A percentile compares a stretch with the other conserved stretches of the same genome.
Conservation (phyloP, 1,140 invertebrate species). For the Sycophila sp. region DNA sequence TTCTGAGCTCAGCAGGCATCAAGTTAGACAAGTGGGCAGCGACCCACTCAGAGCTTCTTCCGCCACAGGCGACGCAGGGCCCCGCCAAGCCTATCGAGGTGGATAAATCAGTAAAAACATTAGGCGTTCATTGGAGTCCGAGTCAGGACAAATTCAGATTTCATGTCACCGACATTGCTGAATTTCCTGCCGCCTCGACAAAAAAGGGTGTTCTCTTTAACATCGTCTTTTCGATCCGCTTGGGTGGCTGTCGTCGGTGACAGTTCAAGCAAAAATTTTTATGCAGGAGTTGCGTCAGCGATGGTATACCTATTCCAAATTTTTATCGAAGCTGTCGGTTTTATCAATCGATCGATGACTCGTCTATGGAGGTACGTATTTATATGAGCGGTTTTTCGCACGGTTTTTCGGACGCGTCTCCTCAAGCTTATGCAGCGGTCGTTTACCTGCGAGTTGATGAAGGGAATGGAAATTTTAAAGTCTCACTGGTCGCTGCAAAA, state of each 20-base stretch:
- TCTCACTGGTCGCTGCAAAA: background rate
- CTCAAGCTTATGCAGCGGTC: background rate
- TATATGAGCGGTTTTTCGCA: background rate
- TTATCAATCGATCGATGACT: background rate
- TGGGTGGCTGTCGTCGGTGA: no score
- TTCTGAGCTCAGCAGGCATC: background rate
- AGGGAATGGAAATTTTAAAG: no score
- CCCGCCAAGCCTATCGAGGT: background rate
- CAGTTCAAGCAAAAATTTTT: no score
- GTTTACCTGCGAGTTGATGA: background rate
- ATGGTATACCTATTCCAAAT: background rate
- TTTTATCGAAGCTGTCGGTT: background rate
- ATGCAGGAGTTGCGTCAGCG: no score
- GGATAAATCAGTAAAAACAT: background rate
- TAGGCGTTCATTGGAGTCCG: constrained; percentile 8
- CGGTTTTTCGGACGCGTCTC: background rate
- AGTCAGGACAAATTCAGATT: background rate
- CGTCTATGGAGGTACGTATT: background rate
- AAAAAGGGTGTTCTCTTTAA: no score
- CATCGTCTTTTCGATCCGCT: no score
- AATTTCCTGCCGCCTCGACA: no score
- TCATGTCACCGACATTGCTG: no score
- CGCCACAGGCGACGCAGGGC: background rate
- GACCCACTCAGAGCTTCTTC: background rate
- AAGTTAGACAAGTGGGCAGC: constrained; percentile 13